Conservation (phyloP, 37 sponge, comb jelly and placozoan species). For the Oscarella lobularis region DNA sequence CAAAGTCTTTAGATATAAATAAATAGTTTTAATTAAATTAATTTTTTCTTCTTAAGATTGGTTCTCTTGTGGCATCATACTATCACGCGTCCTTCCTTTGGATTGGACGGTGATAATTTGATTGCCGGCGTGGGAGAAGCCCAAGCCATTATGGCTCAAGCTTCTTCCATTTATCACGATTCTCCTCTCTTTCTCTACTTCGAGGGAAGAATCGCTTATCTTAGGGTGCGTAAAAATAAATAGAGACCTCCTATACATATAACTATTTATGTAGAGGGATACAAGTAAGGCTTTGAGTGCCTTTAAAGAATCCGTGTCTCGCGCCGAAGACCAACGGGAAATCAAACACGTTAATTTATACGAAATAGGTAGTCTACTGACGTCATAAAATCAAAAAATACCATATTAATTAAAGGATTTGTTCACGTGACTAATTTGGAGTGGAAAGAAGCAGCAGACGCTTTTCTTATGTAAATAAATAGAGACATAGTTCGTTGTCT, state of each 20-base stretch:
- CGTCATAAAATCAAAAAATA: not conserved
- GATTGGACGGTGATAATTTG: slow-evolving; percentile 68
- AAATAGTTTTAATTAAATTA: not conserved
- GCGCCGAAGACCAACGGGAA: slow-evolving; percentile 51
- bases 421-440: not conserved
- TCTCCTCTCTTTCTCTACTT: slow-evolving; percentile 78
- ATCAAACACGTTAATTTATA: slow-evolving; percentile 66
- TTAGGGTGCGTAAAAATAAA: slow-evolving; percentile 13
- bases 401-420: not conserved
- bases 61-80: slow-evolving; percentile 80
- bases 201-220: slow-evolving; percentile 32
- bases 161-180: slow-evolving; percentile 23
- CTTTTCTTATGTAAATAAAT: slow-evolving; percentile 3
- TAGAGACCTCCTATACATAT: not conserved
- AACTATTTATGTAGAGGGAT: not conserved
- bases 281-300: slow-evolving; percentile 34
- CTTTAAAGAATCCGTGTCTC: slow-evolving; percentile 40
- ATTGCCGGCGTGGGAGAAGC: slow-evolving; percentile 39
- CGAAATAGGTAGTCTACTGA: slow-evolving; percentile 47
- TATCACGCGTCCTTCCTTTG: slow-evolving; percentile 69
- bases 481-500: not conserved
- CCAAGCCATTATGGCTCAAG: slow-evolving; percentile 24
- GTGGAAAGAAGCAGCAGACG: not conserved
- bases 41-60: slow-evolving; percentile 24
- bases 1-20: slow-evolving; percentile 21